Evolutionary conservation across 1,140 invertebrate species (phyloP).

Genomic region (Nixonia krombeini): DNA sequence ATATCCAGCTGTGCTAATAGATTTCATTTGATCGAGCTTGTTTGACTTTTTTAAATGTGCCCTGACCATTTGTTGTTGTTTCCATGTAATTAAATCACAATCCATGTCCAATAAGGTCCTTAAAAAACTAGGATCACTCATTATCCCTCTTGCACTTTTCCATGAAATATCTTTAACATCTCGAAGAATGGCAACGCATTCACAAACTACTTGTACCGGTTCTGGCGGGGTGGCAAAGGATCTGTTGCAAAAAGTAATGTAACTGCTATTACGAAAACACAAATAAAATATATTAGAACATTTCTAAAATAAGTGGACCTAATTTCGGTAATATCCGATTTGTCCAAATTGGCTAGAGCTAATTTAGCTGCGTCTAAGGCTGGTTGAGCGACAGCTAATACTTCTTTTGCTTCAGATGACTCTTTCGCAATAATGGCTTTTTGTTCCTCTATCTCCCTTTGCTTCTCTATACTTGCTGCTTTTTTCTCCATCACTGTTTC

Average conservation of each 20-base stretch:
- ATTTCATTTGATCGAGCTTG: slow-evolving; percentile 83
- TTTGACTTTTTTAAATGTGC: slow-evolving; percentile 79
- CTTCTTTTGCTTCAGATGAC: slow-evolving; percentile 85
- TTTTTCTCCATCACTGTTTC: slow-evolving; percentile 82
- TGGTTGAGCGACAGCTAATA: slow-evolving; percentile 83
- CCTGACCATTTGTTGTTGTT: slow-evolving; percentile 80
- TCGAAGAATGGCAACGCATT: slow-evolving; percentile 87
- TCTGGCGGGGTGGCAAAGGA: slow-evolving; percentile 92
- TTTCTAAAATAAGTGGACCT: slow-evolving; percentile 59
- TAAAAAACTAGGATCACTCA: slow-evolving; percentile 90
- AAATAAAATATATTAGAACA: neutral
- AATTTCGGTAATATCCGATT: slow-evolving; percentile 92
- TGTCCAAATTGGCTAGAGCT: slow-evolving; percentile 86
- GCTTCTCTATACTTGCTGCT: slow-evolving; percentile 81
- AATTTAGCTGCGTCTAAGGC: slow-evolving; percentile 83
- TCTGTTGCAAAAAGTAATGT: slow-evolving; percentile 57
- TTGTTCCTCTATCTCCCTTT: slow-evolving; percentile 84
- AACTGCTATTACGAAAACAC: neutral
- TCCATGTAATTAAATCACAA: slow-evolving; percentile 82
- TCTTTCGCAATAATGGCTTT: slow-evolving; percentile 83
- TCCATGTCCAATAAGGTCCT: slow-evolving; percentile 87
- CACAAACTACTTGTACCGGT: slow-evolving; percentile 88
- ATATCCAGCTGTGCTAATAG: slow-evolving; percentile 85
- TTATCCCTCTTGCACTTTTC: slow-evolving; percentile 91
- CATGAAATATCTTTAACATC: slow-evolving; percentile 88